These are phyloP conservation scores for Zaprionus lineosus DNA, from an alignment of 2,888 invertebrate species.

Conservation along the genomic window DNA sequence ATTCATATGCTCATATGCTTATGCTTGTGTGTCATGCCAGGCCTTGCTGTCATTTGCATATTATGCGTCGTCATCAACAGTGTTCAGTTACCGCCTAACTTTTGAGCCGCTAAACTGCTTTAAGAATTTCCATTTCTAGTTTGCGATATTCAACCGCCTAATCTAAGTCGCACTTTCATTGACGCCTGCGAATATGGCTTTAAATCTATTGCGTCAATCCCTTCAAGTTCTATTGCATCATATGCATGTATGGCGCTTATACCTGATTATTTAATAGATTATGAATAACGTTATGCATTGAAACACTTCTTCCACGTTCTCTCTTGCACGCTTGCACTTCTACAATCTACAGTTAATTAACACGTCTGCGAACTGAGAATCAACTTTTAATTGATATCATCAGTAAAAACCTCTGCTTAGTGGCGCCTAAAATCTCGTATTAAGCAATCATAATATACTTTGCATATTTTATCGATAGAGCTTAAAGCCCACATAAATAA, in stretches of 20 bases:
- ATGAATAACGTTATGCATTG: conserved; percentile 40
- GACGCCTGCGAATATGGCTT: conserved; percentile 21
- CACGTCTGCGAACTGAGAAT: too few relatives aligned
- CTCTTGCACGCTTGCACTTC: too few relatives aligned
- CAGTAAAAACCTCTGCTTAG: background rate
- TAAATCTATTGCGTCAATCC: conserved; percentile 46
- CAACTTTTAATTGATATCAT: too few relatives aligned
- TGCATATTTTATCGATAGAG: background rate
- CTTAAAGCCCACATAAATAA: conserved; percentile 31
- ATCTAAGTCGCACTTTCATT: conserved; percentile 58
- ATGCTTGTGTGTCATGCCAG: conserved; percentile 15
- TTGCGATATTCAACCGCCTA: too few relatives aligned
- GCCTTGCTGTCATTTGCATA: conserved; percentile 44
- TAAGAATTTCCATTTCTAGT: conserved; percentile 23
- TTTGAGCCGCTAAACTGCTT: background rate
- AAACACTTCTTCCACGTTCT: too few relatives aligned
- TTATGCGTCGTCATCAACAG: conserved; percentile 46
- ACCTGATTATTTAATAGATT: conserved; percentile 43
- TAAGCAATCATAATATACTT: conserved; percentile 4
- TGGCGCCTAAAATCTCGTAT: background rate
- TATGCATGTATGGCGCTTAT: conserved; percentile 57
- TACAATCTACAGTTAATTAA: too few relatives aligned
- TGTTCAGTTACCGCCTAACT: too few relatives aligned
- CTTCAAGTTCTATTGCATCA: conserved; percentile 42
- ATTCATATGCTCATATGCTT: conserved; percentile 9